Conservation (phyloP, 2,888 invertebrate species). For the Netelia virgata region DNA sequence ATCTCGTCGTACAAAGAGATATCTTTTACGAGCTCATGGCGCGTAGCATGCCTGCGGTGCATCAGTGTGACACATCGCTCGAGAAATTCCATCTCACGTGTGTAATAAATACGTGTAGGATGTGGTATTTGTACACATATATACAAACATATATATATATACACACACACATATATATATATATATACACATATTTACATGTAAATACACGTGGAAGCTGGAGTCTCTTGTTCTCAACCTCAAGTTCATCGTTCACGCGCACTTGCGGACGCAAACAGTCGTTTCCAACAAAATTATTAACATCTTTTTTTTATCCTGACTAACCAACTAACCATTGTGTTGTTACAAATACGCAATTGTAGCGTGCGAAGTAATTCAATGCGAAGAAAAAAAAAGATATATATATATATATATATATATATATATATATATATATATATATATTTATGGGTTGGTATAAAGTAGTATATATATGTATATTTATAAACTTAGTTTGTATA, state of each 20-base stretch:
- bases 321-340: slow-evolving; percentile 32
- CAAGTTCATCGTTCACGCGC: slow-evolving; percentile 56
- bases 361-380: slow-evolving; percentile 21
- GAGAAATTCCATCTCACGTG: slow-evolving; percentile 54
- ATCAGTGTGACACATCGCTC: slow-evolving; percentile 71
- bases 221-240: slow-evolving; percentile 29
- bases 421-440: no score
- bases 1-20: slow-evolving; percentile 34
- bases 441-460: background rate
- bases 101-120: slow-evolving; percentile 45
- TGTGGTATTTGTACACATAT: slow-evolving; percentile 11
- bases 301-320: slow-evolving; percentile 21
- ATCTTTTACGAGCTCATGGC: slow-evolving; percentile 66
- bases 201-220: slow-evolving; percentile 17
- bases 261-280: slow-evolving; percentile 10
- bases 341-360: slow-evolving; percentile 46
- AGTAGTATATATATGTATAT: background rate
- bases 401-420: background rate
- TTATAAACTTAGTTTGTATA: background rate
- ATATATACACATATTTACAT: background rate
- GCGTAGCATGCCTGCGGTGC: slow-evolving; percentile 65
- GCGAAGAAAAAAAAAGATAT: slow-evolving; percentile 18
- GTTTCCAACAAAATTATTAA: slow-evolving; percentile 52
- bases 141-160: background rate
- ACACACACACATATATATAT: background rate